Evolutionary conservation across 2,888 invertebrate genomes (phyloP).

Genomic region (Polyommatus icarus): DNA sequence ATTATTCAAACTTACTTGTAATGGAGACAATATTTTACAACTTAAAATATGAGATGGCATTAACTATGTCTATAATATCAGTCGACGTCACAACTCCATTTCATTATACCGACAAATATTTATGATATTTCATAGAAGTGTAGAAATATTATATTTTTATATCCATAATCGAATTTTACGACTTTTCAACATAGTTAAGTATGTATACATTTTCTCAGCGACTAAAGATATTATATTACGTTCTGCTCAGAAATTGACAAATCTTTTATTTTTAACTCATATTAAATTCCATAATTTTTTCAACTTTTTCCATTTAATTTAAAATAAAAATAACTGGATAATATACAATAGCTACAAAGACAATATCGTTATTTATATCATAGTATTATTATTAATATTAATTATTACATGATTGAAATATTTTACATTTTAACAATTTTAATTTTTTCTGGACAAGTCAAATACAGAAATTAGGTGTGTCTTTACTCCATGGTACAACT

Average conservation of each 20-base stretch:
- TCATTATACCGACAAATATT: slow-evolving; percentile 37
- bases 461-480: not conserved
- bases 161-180: slow-evolving; percentile 14
- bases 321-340: too few species aligned
- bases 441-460: too few species aligned
- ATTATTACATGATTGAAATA: too few species aligned
- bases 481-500: too few species aligned
- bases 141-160: not conserved
- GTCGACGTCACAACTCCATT: slow-evolving; percentile 66
- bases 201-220: not conserved
- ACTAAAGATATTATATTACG: not conserved
- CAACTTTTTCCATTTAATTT: too few species aligned
- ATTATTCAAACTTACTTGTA: slow-evolving; percentile 24
- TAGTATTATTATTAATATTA: too few species aligned
- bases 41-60: slow-evolving; percentile 62
- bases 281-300: too few species aligned
- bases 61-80: slow-evolving; percentile 62
- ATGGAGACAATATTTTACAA: slow-evolving; percentile 35
- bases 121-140: slow-evolving; percentile 29
- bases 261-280: not conserved
- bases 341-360: too few species aligned
- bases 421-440: too few species aligned
- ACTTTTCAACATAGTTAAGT: slow-evolving; percentile 22
- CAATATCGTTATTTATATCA: too few species aligned
- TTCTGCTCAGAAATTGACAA: not conserved